Evolutionary conservation across 2,888 invertebrate genomes (phyloP).

Genomic region (Drosophila pegasa): DNA sequence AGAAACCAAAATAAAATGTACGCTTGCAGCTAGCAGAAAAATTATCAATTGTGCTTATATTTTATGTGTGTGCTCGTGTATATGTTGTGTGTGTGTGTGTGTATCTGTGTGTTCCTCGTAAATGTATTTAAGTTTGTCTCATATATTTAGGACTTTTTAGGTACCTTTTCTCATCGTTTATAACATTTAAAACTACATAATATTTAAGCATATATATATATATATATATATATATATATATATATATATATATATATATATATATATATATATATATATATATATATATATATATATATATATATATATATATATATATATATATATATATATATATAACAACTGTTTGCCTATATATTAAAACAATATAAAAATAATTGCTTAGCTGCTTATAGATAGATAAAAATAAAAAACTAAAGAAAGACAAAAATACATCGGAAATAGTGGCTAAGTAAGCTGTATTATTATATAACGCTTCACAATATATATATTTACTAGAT

Average conservation of each 20-base stretch:
- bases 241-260: conserved; percentile 20
- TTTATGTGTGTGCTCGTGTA: conserved; percentile 36
- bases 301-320: conserved; percentile 22
- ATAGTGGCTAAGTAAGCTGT: conserved; percentile 56
- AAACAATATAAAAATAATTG: conserved; percentile 61
- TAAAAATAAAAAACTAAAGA: conserved; percentile 43
- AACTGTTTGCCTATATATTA: conserved; percentile 33
- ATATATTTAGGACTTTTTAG: conserved; percentile 35
- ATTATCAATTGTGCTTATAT: conserved; percentile 37
- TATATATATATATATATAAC: conserved; percentile 25
- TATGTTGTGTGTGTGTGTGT: conserved; percentile 28
- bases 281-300: conserved; percentile 29
- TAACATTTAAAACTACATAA: conserved; percentile 78
- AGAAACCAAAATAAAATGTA: conserved; percentile 18
- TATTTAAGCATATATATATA: conserved; percentile 69
- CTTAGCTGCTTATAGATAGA: conserved; percentile 68
- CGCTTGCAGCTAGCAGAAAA: conserved; percentile 50
- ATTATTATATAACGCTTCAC: conserved; percentile 50
- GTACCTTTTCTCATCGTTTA: conserved; percentile 26
- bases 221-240: conserved; percentile 20
- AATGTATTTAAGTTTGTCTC: conserved; percentile 53
- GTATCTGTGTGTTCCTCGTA: conserved; percentile 22
- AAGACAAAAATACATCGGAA: conserved; percentile 27
- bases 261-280: conserved; percentile 16
- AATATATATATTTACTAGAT: conserved; percentile 30